Conservation (phyloP, 2,113 vertebrate genomes). For the Paedocypris sp. region DNA sequence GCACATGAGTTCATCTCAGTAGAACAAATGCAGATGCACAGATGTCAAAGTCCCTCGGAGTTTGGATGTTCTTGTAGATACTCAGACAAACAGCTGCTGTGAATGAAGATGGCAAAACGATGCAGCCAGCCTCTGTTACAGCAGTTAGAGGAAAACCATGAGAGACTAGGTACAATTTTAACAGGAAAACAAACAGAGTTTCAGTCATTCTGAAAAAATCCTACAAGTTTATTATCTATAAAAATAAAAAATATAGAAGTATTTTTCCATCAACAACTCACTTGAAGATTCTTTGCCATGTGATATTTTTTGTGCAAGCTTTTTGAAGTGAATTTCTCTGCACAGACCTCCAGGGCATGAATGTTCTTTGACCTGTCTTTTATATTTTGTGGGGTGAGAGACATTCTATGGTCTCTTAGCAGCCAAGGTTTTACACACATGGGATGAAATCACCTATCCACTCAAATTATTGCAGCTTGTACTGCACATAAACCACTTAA, state of each 20-base stretch:
- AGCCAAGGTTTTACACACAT: background rate
- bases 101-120: background rate
- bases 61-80: background rate
- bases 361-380: background rate
- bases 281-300: background rate
- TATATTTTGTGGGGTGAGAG: background rate
- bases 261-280: background rate
- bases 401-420: background rate
- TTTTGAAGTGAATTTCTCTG: background rate
- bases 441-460: background rate
- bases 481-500: background rate
- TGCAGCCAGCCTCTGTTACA: background rate
- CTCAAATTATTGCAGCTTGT: background rate
- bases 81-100: background rate
- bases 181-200: background rate
- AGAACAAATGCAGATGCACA: background rate
- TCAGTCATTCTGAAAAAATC: background rate
- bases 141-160: background rate
- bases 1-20: background rate
- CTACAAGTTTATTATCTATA: too few species aligned
- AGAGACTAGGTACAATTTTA: background rate
- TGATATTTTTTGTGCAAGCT: too few species aligned
- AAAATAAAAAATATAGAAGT: background rate
- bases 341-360: too few species aligned
- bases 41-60: background rate